phyloP scores from a whole-genome alignment of 2,888 invertebrate species.

The Notocelia uddmanniana region DNA sequence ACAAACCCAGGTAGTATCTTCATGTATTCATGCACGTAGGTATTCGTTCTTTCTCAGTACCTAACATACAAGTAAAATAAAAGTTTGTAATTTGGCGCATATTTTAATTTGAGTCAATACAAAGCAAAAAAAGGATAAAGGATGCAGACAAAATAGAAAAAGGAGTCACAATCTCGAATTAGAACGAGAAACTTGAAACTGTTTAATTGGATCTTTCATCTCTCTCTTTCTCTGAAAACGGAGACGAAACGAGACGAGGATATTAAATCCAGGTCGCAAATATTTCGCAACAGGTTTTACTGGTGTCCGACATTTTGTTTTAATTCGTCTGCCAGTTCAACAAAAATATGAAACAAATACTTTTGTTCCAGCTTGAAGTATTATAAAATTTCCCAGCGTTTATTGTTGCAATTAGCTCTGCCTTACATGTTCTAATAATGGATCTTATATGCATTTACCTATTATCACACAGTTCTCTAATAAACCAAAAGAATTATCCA shows the following conservation, averaged over 20 bases:
- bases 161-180: slow-evolving; percentile 12
- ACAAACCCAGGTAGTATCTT: too few relatives aligned
- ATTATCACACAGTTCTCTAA: neutral
- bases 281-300: slow-evolving; percentile 45
- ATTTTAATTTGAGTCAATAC: neutral
- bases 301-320: slow-evolving; percentile 36
- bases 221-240: slow-evolving; percentile 34
- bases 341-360: slow-evolving; percentile 31
- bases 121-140: neutral
- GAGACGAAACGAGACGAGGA: slow-evolving; percentile 43
- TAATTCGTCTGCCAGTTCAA: slow-evolving; percentile 30
- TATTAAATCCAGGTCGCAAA: slow-evolving; percentile 44
- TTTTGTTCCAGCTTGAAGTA: slow-evolving; percentile 26
- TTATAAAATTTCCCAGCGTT: neutral
- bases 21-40: neutral
- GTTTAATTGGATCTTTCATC: slow-evolving; percentile 34
- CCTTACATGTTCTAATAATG: neutral
- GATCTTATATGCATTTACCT: neutral
- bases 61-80: neutral
- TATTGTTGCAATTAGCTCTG: neutral
- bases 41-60: neutral
- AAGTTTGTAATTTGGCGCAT: neutral
- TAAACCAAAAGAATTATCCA: neutral
- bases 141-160: neutral
- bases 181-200: slow-evolving; percentile 35